Evolutionary conservation across 1,140 invertebrate genomes (phyloP).

Genomic region (Centruroides sculpturatus): DNA sequence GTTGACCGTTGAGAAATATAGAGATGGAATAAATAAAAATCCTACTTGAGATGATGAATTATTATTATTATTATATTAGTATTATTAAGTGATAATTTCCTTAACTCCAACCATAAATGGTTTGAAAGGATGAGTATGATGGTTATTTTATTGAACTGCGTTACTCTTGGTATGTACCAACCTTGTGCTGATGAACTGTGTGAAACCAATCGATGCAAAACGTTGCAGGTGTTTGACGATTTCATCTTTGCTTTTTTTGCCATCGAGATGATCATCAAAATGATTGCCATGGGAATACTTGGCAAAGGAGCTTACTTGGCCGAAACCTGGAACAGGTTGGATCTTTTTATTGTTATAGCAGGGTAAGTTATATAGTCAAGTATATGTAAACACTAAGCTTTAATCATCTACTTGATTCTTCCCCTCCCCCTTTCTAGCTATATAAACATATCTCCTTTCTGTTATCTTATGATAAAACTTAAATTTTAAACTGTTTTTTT

Average conservation of each 20-base stretch:
- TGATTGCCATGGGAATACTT: conserved; percentile 95
- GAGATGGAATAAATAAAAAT: no score
- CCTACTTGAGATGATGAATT: background rate
- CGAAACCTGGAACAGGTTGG: conserved; percentile 95
- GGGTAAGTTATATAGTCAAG: conserved; percentile 52
- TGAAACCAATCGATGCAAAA: conserved; percentile 74
- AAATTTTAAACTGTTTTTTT: conserved; percentile 21
- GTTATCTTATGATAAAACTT: no score
- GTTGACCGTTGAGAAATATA: no score
- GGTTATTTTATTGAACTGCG: conserved; percentile 95
- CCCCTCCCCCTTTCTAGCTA: no score
- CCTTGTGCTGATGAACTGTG: conserved; percentile 85
- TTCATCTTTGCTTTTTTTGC: conserved; percentile 97
- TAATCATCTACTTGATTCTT: no score
- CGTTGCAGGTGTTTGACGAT: conserved; percentile 87
- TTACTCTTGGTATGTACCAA: conserved; percentile 98
- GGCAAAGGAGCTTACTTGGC: conserved; percentile 89
- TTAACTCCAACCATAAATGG: conserved; percentile 51
- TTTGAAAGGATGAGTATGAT: conserved; percentile 97
- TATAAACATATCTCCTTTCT: no score
- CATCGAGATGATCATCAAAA: conserved; percentile 92
- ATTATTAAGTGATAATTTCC: conserved; percentile 2
- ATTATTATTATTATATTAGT: conserved; percentile 13
- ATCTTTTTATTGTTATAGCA: conserved; percentile 94
- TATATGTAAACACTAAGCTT: no score